Evolutionary conservation across 37 sponge, comb jelly and placozoan species (phyloP).

Genomic region (Halichondria panicea): DNA sequence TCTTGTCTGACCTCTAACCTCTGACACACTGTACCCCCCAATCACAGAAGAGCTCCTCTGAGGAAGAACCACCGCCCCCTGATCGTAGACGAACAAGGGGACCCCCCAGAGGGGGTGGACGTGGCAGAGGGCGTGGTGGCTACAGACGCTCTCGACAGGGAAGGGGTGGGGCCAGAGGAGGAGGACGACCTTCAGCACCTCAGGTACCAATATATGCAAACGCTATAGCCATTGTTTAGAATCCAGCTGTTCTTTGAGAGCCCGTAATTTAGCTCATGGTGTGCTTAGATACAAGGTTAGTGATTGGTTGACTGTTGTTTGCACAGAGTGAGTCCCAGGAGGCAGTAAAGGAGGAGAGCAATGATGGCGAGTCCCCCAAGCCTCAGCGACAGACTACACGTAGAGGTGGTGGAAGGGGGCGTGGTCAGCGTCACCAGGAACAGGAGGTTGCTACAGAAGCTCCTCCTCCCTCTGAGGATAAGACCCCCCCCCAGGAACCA

Average conservation of each 20-base stretch:
- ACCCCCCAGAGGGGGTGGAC: conserved; percentile 20
- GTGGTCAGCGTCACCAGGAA: neutral
- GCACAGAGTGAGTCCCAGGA: too few species aligned
- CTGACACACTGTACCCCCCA: neutral
- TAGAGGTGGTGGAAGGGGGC: neutral
- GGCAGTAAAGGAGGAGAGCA: neutral
- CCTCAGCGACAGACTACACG: neutral
- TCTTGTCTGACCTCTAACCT: neutral
- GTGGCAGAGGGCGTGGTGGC: conserved; percentile 24
- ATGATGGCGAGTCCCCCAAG: neutral
- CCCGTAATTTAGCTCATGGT: too few species aligned
- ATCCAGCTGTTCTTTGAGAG: too few species aligned
- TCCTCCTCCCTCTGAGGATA: too few species aligned
- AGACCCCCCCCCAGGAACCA: too few species aligned
- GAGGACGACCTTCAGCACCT: too few species aligned
- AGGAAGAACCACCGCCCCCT: conserved; percentile 30
- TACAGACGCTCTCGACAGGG: conserved; percentile 15
- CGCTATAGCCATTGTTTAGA: too few species aligned
- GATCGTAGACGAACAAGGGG: conserved; percentile 22
- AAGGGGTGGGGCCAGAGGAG: neutral
- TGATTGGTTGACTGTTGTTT: too few species aligned
- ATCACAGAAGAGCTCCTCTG: conserved; percentile 27
- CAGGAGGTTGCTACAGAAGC: too few species aligned
- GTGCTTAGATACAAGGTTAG: too few species aligned
- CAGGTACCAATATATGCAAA: too few species aligned